Conservation (phyloP, 1,140 invertebrate species). For the Tyrophagus putrescentiae region DNA sequence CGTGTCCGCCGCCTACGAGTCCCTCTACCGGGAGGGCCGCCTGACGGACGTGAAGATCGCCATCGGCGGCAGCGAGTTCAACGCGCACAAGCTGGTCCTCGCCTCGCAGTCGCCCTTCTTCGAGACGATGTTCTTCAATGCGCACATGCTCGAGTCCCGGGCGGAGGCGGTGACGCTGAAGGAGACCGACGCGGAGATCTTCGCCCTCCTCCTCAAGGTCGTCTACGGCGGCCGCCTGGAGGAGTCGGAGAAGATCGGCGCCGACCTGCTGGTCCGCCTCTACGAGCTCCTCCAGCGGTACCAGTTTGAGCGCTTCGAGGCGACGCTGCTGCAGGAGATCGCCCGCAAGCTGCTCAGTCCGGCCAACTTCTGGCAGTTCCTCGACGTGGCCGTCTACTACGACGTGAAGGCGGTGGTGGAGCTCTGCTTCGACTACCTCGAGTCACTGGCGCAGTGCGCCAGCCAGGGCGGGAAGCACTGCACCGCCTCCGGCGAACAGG, state of each 20-base stretch:
- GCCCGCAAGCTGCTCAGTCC: neutral
- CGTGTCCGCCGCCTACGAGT: neutral
- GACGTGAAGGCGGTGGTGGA: neutral
- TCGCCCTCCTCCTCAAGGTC: neutral
- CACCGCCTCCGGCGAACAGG: neutral
- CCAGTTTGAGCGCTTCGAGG: constrained; percentile 10
- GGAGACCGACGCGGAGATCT: constrained; percentile 10
- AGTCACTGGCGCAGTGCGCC: neutral
- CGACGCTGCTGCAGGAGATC: neutral
- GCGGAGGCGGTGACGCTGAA: neutral
- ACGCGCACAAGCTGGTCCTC: constrained; percentile 1
- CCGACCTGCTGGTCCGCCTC: neutral
- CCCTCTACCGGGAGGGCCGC: neutral
- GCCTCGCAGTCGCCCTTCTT: constrained; percentile 6
- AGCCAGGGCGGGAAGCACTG: neutral
- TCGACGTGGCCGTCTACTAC: neutral
- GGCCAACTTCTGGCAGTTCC: constrained; percentile 5
- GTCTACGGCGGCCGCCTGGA: neutral
- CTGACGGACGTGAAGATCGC: neutral
- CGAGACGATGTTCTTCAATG: neutral
- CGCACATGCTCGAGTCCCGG: constrained; percentile 2
- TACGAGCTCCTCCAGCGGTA: constrained; percentile 8
- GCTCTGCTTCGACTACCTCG: constrained; percentile 8
- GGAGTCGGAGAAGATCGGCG: neutral
- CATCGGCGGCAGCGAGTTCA: neutral